Conservation (phyloP, 2,113 vertebrate genomes). For the Ptilonorhynchus violaceus region DNA sequence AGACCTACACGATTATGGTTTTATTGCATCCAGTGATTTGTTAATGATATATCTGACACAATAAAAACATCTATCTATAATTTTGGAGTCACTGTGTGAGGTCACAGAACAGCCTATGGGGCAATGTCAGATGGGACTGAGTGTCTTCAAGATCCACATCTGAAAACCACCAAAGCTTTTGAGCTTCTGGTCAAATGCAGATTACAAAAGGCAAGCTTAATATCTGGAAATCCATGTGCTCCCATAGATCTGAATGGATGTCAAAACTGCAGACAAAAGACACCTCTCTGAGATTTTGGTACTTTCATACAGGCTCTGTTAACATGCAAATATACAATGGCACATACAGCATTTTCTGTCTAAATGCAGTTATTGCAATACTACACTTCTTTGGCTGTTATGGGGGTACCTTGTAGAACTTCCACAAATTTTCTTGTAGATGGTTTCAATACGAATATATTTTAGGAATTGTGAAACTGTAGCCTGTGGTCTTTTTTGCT, state of each 20-base stretch:
- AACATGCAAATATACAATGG: background rate
- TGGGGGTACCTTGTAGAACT: background rate
- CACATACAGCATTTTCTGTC: background rate
- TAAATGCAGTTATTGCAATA: background rate
- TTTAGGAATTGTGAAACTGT: background rate
- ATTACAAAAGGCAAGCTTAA: background rate
- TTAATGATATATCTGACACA: background rate
- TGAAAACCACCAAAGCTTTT: background rate
- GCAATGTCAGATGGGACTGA: no score
- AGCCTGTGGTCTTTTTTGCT: background rate
- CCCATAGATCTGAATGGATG: background rate
- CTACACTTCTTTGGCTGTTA: background rate
- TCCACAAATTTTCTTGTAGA: background rate
- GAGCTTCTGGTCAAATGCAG: background rate
- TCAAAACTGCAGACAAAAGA: background rate
- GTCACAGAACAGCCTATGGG: background rate
- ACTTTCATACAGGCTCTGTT: background rate
- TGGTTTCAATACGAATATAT: background rate
- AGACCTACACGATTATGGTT: background rate
- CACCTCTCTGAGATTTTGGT: background rate
- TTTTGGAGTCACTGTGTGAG: background rate
- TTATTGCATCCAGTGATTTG: background rate
- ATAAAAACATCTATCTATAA: background rate
- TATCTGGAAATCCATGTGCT: background rate
- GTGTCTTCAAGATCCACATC: background rate